Percentiles rank a stretch among this genome's conserved stretches.
phyloP scores from a whole-genome alignment of 2,113 vertebrate genomes.

The Suncus etruscus region DNA sequence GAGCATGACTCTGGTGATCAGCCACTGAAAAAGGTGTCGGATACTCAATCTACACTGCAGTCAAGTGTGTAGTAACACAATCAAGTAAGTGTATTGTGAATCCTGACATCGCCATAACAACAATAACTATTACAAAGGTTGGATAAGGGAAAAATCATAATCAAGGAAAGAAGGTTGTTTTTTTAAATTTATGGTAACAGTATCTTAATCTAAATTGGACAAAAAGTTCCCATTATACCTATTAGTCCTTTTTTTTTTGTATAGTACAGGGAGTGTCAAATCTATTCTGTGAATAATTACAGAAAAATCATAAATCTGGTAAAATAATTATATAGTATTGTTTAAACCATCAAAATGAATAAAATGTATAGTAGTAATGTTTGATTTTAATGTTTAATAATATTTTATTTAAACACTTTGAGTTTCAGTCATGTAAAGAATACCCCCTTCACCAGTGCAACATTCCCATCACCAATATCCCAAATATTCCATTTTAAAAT shows the following conservation, averaged over 20 bases:
- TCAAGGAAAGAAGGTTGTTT: not conserved
- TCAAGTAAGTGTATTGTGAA: too few relatives aligned
- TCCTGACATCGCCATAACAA: not conserved
- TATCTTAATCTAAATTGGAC: conserved; percentile 24
- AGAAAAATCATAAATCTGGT: conserved; percentile 23
- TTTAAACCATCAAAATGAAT: not conserved
- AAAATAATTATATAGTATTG: not conserved
- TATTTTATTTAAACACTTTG: not conserved
- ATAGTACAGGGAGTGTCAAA: not conserved
- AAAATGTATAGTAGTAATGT: not conserved
- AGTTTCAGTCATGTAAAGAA: too few relatives aligned
- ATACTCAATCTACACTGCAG: too few relatives aligned
- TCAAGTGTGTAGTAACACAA: too few relatives aligned
- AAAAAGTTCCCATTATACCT: not conserved
- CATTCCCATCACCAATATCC: too few relatives aligned
- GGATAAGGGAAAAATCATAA: not conserved
- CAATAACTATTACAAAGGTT: not conserved
- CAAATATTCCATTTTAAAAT: too few relatives aligned
- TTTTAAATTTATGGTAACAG: not conserved
- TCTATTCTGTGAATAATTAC: not conserved
- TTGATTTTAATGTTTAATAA: not conserved
- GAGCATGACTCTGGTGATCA: too few relatives aligned
- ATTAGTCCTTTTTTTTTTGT: not conserved
- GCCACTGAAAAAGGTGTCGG: too few relatives aligned
- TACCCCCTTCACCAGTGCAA: too few relatives aligned